Conservation (phyloP, 2,888 invertebrate species). For the Caenorhabditis sp. region DNA sequence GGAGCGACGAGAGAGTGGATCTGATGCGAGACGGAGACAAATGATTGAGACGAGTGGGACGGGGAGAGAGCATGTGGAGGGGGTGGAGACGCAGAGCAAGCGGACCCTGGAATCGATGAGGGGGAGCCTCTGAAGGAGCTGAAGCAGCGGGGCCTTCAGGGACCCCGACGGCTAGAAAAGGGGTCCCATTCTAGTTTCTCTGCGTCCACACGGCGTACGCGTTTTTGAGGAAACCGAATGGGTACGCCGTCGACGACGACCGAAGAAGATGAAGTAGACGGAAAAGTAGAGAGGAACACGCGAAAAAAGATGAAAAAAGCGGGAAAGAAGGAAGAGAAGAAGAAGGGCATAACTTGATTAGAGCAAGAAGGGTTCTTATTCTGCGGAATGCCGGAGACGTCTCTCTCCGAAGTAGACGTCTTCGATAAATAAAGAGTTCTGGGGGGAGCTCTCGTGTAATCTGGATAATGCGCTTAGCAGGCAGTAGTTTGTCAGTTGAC, state of each 20-base stretch:
- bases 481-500: constrained; percentile 21
- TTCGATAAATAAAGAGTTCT: neutral
- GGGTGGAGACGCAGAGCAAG: constrained; percentile 37
- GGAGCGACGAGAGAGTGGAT: constrained; percentile 34
- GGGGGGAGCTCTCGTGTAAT: constrained; percentile 19
- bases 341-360: constrained; percentile 17
- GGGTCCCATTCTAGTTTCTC: constrained; percentile 58
- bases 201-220: constrained; percentile 30
- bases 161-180: no score
- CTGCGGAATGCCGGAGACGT: no score
- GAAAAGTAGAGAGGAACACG: constrained; percentile 12
- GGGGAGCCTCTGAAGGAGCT: constrained; percentile 36
- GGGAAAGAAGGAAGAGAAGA: constrained; percentile 20
- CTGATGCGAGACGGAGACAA: constrained; percentile 54
- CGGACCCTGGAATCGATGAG: constrained; percentile 62
- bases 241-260: constrained; percentile 9
- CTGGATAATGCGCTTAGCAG: constrained; percentile 53
- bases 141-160: constrained; percentile 4
- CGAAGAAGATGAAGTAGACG: neutral
- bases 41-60: constrained; percentile 49
- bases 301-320: constrained; percentile 14
- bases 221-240: constrained; percentile 26
- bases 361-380: neutral
- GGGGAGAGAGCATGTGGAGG: constrained; percentile 18
- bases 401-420: constrained; percentile 1